Base-by-base conservation (phyloP, 2,888 invertebrate species). In the Tethea ocularis region DNA sequence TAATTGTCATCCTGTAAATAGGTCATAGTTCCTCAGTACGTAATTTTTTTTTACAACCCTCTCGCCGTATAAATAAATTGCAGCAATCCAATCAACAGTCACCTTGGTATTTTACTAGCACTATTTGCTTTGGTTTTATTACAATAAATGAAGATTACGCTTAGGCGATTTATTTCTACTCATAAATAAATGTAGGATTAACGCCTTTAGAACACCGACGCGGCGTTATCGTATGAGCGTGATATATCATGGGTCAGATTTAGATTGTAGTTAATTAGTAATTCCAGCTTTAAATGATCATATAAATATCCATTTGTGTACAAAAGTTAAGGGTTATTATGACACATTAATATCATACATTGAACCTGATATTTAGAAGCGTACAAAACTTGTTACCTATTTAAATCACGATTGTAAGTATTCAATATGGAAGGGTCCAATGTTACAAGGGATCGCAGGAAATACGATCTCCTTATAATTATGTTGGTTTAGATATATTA, bases 111-210 rank as follows among this genome's bases (percentile, higher is more conserved):
- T 41, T 46, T 46, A 20, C 1, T n/a, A 46, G 2, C 1, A 46
- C 46, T 46, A 46, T 46, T 46, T 46, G 46, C 46, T 46, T 46
- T 46, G 46, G 46, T 46, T 46, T 46, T 46, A 46, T 20, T 46
- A 20, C 54, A 33, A 54, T 54, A 36, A 54, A 54, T 54, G 20
- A 22, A 54, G 54, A 54, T 54, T 54, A 54, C 17, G 46, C 46
- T 46, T 46, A 54, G 36, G 33, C 54, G 22, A 54, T 54, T 54
- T 54, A 54, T 54, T 33, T 54, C 20, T 22, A 33, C 10, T 22
- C 33, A 54, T 54, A 54, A 54, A 54, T 54, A 54, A 54, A 15
- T 46, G 46, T 54, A 22, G 54, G 54, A 54, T 54, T 54, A 46
- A 54, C 54, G 33, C 54, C 54, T 36, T 54, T 20, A 22, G 54